Evolutionary conservation across 2,797 vertebrate species (phyloP).

Genomic region (Halcyon badia): DNA sequence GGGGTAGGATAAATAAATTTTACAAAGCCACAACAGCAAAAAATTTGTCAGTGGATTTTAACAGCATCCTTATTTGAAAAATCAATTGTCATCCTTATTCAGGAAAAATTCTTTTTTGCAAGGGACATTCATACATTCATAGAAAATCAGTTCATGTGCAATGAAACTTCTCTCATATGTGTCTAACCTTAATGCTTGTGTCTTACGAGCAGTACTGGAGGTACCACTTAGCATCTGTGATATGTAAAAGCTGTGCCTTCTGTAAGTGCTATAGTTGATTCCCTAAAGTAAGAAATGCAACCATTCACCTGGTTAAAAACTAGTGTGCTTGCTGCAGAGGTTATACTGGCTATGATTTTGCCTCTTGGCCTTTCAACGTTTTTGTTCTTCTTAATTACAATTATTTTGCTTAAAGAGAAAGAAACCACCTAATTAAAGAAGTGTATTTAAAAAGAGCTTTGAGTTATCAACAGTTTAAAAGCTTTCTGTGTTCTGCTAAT

Average conservation of each 20-base stretch:
- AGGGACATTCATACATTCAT: not conserved
- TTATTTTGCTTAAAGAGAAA: not conserved
- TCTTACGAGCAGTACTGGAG: not conserved
- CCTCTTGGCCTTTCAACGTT: not conserved
- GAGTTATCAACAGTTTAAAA: not conserved
- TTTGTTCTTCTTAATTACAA: constrained; percentile 3
- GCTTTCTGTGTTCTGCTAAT: constrained; percentile 35
- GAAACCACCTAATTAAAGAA: not conserved
- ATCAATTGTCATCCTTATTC: not conserved
- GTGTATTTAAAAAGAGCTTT: not conserved
- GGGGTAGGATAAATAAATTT: not conserved
- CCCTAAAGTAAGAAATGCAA: not conserved
- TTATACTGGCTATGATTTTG: not conserved
- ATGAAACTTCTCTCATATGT: not conserved
- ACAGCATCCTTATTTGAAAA: not conserved
- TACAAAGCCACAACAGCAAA: not conserved
- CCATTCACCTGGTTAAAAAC: not conserved
- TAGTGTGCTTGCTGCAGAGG: not conserved
- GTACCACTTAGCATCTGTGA: not conserved
- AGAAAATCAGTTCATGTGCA: not conserved
- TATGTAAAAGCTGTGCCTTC: not conserved
- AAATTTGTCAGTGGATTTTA: not conserved
- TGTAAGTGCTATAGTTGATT: not conserved
- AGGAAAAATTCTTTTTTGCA: not conserved
- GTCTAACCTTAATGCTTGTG: not conserved